Evolutionary conservation across 2,888 invertebrate species (phyloP).

Genomic region (Eurytoma californica): DNA sequence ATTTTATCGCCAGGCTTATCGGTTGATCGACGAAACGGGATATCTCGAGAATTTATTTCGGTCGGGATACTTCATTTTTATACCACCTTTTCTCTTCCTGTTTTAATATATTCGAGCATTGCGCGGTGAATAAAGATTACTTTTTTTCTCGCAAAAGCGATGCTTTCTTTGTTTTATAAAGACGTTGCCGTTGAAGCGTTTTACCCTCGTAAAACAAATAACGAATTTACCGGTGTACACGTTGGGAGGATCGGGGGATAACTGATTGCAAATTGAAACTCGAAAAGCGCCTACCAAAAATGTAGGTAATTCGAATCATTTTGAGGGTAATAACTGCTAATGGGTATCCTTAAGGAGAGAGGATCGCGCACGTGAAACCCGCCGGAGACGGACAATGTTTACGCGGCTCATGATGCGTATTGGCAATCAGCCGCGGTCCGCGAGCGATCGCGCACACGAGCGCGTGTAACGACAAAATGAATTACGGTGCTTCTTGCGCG

Average conservation of each 20-base stretch:
- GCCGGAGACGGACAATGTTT: conserved; percentile 20
- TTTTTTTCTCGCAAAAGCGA: background rate
- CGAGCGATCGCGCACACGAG: conserved; percentile 45
- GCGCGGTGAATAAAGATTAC: background rate
- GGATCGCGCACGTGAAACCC: conserved; percentile 25
- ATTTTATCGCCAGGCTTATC: background rate
- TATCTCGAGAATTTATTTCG: background rate
- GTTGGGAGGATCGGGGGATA: too few relatives aligned
- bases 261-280: too few relatives aligned
- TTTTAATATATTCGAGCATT: too few relatives aligned
- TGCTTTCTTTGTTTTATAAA: background rate
- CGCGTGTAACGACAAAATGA: conserved; percentile 67
- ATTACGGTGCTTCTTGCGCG: conserved; percentile 61
- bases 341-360: background rate
- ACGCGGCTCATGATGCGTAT: conserved; percentile 59
- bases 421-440: conserved; percentile 63
- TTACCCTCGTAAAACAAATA: background rate
- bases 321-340: background rate
- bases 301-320: background rate
- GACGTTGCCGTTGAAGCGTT: background rate
- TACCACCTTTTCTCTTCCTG: too few relatives aligned
- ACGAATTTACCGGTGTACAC: background rate
- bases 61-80: too few relatives aligned
- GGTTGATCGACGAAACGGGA: too few relatives aligned
- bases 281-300: too few relatives aligned